These are phyloP conservation scores for Orchesellides sinensis DNA, from an alignment of 2,888 invertebrate species.

Conservation along the genomic window DNA sequence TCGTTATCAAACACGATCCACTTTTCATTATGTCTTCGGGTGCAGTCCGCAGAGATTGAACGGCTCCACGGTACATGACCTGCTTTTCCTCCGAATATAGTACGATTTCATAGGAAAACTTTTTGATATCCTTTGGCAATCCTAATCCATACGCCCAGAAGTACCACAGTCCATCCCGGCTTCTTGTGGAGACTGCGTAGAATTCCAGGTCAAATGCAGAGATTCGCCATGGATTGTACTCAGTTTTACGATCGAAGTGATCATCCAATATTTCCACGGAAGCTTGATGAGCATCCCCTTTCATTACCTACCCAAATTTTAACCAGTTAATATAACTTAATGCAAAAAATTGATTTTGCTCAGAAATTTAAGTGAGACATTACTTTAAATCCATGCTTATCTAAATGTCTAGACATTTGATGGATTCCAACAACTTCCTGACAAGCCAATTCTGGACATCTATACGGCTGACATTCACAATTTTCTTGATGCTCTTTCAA, in stretches of 20 bases:
- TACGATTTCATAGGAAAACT: conserved; percentile 53
- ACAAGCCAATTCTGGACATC: conserved; percentile 57
- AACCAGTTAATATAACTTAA: not conserved
- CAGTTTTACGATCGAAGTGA: conserved; percentile 59
- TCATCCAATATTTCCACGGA: conserved; percentile 52
- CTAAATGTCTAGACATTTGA: conserved; percentile 53
- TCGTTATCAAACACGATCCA: conserved; percentile 38
- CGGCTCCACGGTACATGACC: conserved; percentile 45
- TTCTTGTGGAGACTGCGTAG: conserved; percentile 45
- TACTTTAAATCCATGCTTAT: conserved; percentile 55
- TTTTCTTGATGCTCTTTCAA: conserved; percentile 52
- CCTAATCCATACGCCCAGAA: conserved; percentile 57
- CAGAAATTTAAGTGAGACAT: too few species aligned
- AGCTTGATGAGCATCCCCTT: conserved; percentile 51
- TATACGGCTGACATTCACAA: conserved; percentile 58
- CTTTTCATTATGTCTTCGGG: conserved; percentile 50
- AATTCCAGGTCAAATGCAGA: conserved; percentile 39
- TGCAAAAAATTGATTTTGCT: not conserved
- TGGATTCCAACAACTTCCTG: conserved; percentile 50
- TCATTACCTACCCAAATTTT: conserved; percentile 23
- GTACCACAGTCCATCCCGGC: conserved; percentile 49
- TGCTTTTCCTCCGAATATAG: conserved; percentile 44
- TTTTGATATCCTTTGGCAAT: conserved; percentile 37
- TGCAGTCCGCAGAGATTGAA: conserved; percentile 42
- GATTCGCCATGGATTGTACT: conserved; percentile 62